A percentile compares a stretch with the other conserved stretches of the same genome.
phyloP scores from a whole-genome alignment of 2,888 invertebrate genomes.

The Scelioninae gen. 1 region DNA sequence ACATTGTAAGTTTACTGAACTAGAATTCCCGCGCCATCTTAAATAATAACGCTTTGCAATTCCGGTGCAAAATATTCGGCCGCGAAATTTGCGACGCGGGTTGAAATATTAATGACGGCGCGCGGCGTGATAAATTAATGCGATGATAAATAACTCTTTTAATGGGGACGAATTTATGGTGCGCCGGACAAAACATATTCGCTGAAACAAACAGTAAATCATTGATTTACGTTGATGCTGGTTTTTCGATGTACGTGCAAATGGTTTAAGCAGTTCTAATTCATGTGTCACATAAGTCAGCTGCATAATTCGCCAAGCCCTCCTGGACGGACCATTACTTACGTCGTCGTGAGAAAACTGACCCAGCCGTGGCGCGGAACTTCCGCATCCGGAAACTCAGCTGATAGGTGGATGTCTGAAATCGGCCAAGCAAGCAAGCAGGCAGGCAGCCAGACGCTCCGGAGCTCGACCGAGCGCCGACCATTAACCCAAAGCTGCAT shows the following conservation, averaged over 20 bases:
- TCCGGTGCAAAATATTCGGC: slow-evolving; percentile 44
- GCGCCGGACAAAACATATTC: slow-evolving; percentile 60
- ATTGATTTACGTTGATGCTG: slow-evolving; percentile 63
- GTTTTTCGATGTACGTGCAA: slow-evolving; percentile 62
- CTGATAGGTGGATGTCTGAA: slow-evolving; percentile 69
- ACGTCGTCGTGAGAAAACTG: slow-evolving; percentile 70
- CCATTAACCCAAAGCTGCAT: slow-evolving; percentile 77
- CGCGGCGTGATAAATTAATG: slow-evolving; percentile 59
- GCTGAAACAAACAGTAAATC: slow-evolving; percentile 60
- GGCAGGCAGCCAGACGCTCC: slow-evolving; percentile 70
- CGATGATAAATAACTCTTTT: slow-evolving; percentile 63
- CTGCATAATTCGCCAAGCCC: slow-evolving; percentile 63
- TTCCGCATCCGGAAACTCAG: slow-evolving; percentile 66
- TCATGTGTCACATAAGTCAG: slow-evolving; percentile 69
- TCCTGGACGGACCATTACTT: slow-evolving; percentile 65
- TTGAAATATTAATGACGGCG: slow-evolving; percentile 63
- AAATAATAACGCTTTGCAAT: slow-evolving; percentile 65
- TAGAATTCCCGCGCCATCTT: slow-evolving; percentile 55
- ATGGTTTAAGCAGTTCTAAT: slow-evolving; percentile 67
- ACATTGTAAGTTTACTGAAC: slow-evolving; percentile 65
- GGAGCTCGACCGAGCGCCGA: slow-evolving; percentile 72
- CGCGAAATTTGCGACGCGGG: slow-evolving; percentile 44
- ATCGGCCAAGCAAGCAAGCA: slow-evolving; percentile 67
- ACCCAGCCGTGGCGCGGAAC: slow-evolving; percentile 63
- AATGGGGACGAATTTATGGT: slow-evolving; percentile 52